phyloP scores from a whole-genome alignment of 2,113 vertebrate genomes.

The Mionectes macconnelli region DNA sequence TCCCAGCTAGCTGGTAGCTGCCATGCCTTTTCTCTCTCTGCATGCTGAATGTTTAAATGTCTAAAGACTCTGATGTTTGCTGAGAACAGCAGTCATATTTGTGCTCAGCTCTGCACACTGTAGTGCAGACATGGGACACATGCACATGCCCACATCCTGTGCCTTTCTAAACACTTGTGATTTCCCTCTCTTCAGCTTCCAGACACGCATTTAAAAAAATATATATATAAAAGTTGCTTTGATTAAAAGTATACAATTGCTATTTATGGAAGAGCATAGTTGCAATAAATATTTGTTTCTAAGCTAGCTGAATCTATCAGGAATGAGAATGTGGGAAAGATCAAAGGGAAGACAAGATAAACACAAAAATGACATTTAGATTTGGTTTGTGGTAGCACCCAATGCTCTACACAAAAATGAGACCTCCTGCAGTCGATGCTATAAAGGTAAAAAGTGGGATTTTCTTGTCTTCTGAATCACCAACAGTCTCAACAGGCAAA shows the following conservation, averaged over 20 bases:
- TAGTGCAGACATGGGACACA: neutral
- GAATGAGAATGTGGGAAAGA: neutral
- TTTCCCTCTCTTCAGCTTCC: neutral
- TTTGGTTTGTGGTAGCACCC: neutral
- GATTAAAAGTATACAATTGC: neutral
- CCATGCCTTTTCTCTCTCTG: constrained; percentile 7
- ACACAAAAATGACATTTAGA: neutral
- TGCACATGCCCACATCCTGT: neutral
- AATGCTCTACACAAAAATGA: neutral
- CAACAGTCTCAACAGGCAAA: neutral
- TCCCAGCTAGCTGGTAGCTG: neutral
- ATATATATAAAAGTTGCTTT: neutral
- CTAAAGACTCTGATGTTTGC: constrained; percentile 5
- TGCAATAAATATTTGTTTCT: constrained; percentile 9
- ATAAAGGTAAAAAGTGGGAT: neutral
- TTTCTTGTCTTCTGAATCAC: neutral
- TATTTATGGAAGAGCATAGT: neutral
- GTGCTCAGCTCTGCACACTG: neutral
- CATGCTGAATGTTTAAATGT: neutral
- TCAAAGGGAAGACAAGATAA: constrained; percentile 22
- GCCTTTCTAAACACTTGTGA: neutral
- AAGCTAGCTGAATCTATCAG: constrained; percentile 13
- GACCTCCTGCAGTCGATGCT: neutral
- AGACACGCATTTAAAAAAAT: neutral
- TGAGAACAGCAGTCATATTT: neutral